phyloP scores from a whole-genome alignment of 2,888 invertebrate species.

The Mesorhabditis sp. region DNA sequence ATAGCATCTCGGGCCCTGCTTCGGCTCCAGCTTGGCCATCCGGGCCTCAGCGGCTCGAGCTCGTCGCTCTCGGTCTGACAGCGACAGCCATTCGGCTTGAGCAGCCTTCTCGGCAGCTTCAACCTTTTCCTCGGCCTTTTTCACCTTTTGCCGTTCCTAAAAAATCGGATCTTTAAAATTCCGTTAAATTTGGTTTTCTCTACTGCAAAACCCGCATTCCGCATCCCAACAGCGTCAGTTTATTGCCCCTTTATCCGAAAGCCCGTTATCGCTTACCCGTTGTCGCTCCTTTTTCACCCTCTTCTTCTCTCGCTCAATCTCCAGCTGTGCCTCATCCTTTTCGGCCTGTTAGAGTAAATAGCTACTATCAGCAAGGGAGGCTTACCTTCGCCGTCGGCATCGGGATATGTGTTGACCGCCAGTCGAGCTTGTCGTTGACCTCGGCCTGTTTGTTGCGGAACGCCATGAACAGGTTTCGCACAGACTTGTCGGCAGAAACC shows the following conservation, averaged over 20 bases:
- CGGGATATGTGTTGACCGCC: slow-evolving; percentile 5
- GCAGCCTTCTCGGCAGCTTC: not conserved
- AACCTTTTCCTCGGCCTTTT: slow-evolving; percentile 1
- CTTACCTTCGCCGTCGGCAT: not conserved
- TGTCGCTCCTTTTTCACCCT: not conserved
- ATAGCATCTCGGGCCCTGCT: not conserved
- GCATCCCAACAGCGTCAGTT: too few relatives aligned
- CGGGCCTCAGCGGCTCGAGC: slow-evolving; percentile 3
- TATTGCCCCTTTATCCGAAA: too few relatives aligned
- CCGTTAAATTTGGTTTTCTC: too few relatives aligned
- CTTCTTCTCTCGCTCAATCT: not conserved
- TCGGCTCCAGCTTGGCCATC: not conserved
- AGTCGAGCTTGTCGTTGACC: not conserved
- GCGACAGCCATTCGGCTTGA: not conserved
- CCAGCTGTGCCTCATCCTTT: slow-evolving; percentile 3
- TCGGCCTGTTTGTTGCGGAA: not conserved
- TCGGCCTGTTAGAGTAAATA: not conserved
- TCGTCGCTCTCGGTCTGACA: not conserved
- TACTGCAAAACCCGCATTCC: too few relatives aligned
- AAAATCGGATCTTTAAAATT: not conserved
- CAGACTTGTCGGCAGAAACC: not conserved
- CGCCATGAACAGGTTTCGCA: not conserved
- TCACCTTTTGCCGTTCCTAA: not conserved
- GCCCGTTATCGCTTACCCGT: not conserved
- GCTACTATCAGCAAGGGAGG: not conserved